Conservation (phyloP, 2,797 vertebrate genomes). For the Molossus alvarezi region DNA sequence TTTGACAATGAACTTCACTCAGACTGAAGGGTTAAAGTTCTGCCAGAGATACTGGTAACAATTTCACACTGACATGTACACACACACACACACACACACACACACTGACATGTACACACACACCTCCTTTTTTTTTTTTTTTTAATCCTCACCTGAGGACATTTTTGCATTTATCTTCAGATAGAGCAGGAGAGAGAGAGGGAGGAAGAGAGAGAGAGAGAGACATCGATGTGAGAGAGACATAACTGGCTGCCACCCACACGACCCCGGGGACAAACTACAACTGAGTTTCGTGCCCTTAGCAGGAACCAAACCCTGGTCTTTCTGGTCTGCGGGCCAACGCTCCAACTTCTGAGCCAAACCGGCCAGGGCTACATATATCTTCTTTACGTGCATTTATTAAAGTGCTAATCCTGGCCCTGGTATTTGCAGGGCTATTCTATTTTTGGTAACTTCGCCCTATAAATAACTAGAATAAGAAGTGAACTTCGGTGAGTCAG, state of each 20-base stretch:
- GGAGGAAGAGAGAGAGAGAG: neutral
- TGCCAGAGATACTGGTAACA: neutral
- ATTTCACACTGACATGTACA: neutral
- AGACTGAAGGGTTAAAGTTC: constrained; percentile 23
- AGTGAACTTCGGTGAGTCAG: neutral
- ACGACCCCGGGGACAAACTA: neutral
- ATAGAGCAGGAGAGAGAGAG: neutral
- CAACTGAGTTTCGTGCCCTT: neutral
- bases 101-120: no score
- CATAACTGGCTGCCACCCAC: neutral
- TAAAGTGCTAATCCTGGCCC: neutral
- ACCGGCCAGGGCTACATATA: neutral
- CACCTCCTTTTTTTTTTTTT: no score
- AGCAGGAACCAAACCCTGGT: neutral
- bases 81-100: neutral
- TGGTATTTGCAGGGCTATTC: neutral
- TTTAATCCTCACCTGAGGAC: neutral
- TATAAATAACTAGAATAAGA: neutral
- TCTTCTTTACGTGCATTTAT: neutral
- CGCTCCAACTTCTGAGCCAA: neutral
- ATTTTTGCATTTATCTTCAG: neutral
- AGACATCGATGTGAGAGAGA: neutral
- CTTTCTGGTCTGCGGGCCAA: neutral
- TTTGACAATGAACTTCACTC: neutral
- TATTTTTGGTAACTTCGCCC: neutral